Base-by-base conservation (phyloP, 1,140 invertebrate species). In the Brachionus calyciflorus region DNA sequence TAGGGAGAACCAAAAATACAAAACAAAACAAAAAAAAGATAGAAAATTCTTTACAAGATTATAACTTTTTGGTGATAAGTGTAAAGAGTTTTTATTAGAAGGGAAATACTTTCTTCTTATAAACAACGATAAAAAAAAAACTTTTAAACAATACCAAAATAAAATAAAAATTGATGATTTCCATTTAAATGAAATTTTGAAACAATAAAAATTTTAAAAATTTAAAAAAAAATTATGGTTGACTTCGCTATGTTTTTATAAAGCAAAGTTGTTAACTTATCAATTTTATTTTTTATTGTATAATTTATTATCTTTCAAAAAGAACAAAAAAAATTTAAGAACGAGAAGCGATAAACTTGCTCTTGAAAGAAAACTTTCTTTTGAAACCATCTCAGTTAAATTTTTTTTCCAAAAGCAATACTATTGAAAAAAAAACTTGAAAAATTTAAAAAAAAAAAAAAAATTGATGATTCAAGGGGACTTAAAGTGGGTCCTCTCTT, bases 291-390 rank as follows among this genome's bases (percentile, higher is more conserved):
- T 44, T 65, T 65, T 65, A 65, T 65, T 60, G 55, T 60, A 33
- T 60, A 65, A 65, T 65, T 65, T 65, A 65, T 65, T 65, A 65
- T 65, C 60, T 65, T 44, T 65, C 41, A 26, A 55, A 55, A 55
- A 55, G 7, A 55, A 17, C 33, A 63, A 40, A 63, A n/a, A 63
- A 33, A 41, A 63, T n/a, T n/a, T n/a, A n/a, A n/a, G n/a, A n/a
- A n/a, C n/a, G n/a, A n/a, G n/a, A n/a, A n/a, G n/a, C n/a, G n/a
- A n/a, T n/a, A 10, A 44, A 44, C 60, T 60, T 60, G 55, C 14
- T 60, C 55, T 60, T 60, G 55, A 60, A 60, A 60, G n/a, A 37
- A 60, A 37, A 33, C 9, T 37, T 3, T 9, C 3, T 5, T 5
- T 5, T 37, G 33, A 60, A 37, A 19, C 28, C 9, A 12, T 60